Evolutionary conservation across 2,797 vertebrate genomes (phyloP).

Genomic region (Garrulus glandarius): DNA sequence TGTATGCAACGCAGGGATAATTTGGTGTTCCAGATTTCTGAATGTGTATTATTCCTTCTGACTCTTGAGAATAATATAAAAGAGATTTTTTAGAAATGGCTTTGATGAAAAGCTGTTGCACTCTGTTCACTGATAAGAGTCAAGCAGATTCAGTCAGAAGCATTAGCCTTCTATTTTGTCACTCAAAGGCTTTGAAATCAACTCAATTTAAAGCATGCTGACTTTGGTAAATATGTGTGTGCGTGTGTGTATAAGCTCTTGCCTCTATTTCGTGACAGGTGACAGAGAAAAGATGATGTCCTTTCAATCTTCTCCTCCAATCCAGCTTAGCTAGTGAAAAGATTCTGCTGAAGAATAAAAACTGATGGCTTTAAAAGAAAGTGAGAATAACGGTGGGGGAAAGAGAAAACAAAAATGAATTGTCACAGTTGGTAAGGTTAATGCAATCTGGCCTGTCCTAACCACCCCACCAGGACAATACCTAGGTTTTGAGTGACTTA

Average conservation of each 20-base stretch:
- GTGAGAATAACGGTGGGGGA: accelerated
- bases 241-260: neutral
- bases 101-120: neutral
- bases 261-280: neutral
- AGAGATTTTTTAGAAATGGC: neutral
- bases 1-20: neutral
- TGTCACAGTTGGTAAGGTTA: neutral
- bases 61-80: neutral
- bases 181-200: neutral
- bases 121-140: neutral
- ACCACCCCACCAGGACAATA: neutral
- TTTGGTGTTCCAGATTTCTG: neutral
- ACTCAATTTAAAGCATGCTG: neutral
- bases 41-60: neutral
- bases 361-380: neutral
- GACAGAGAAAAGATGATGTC: neutral
- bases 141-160: neutral
- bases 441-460: neutral
- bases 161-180: neutral
- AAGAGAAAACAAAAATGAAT: neutral
- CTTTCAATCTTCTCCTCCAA: neutral
- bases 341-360: neutral
- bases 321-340: neutral
- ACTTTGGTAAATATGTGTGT: neutral
- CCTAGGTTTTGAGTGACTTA: neutral